These are phyloP conservation scores for Dasypus novemcinctus DNA, from an alignment of 2,113 vertebrate species.

Conservation along the genomic window DNA sequence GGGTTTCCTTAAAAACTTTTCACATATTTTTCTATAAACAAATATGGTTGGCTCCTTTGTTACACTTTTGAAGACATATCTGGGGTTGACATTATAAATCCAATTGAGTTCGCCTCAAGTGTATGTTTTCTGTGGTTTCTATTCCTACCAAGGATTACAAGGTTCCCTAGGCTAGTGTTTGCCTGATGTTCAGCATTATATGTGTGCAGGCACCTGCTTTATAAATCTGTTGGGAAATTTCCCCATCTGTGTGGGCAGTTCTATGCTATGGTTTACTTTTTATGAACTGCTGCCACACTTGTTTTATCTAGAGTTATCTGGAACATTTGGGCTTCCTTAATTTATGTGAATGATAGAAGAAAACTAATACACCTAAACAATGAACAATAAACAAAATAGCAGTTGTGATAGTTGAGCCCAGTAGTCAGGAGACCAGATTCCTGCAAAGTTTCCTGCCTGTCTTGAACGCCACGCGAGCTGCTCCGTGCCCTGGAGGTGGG, in stretches of 20 bases:
- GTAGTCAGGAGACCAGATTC: background rate
- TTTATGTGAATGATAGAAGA: background rate
- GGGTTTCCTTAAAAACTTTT: background rate
- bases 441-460: background rate
- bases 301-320: constrained; percentile 45
- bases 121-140: background rate
- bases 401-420: background rate
- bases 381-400: constrained; percentile 54
- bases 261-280: background rate
- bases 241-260: background rate
- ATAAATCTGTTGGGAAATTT: background rate
- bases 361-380: constrained; percentile 25
- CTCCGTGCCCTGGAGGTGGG: background rate
- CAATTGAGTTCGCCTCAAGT: background rate
- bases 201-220: background rate
- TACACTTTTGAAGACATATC: background rate
- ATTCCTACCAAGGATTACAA: background rate
- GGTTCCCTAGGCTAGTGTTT: background rate
- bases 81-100: background rate
- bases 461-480: background rate
- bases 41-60: background rate
- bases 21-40: background rate
- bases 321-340: constrained; percentile 16
- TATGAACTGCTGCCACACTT: background rate
- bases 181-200: background rate